Percentiles rank a stretch among this genome's conserved stretches.
Conservation (phyloP, 1,140 invertebrate species). For the Micrasema minimum region DNA sequence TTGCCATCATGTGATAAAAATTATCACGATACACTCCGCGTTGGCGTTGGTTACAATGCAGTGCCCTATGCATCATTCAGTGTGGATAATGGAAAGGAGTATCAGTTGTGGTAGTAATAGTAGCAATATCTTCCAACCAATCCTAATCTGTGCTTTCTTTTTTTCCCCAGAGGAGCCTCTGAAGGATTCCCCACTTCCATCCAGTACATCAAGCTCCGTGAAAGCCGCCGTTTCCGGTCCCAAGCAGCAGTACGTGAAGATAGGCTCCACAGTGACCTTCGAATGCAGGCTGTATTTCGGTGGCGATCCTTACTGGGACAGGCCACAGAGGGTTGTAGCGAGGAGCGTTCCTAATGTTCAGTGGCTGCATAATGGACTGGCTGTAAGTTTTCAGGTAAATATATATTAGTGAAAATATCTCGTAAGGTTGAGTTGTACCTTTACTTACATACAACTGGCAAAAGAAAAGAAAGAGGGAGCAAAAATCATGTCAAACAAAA, state of each 20-base stretch:
- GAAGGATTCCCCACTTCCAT: conserved; percentile 42
- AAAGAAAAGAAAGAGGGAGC: too few species aligned
- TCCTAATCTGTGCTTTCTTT: too few species aligned
- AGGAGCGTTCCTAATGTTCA: conserved; percentile 55
- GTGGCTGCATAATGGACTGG: conserved; percentile 57
- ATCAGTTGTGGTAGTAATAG: too few species aligned
- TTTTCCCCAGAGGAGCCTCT: conserved; percentile 46
- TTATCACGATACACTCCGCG: too few species aligned
- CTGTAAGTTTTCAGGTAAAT: conserved; percentile 57
- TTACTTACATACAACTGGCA: too few species aligned
- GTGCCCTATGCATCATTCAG: too few species aligned
- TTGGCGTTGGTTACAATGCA: too few species aligned
- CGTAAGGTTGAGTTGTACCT: too few species aligned
- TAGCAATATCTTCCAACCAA: too few species aligned
- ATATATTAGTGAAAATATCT: too few species aligned
- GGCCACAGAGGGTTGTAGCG: conserved; percentile 35
- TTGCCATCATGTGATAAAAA: too few species aligned
- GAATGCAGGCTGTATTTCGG: conserved; percentile 58
- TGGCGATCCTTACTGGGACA: conserved; percentile 20
- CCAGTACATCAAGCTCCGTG: conserved; percentile 25
- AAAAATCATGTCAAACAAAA: neutral
- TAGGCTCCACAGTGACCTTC: conserved; percentile 58
- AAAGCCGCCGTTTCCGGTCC: conserved; percentile 51
- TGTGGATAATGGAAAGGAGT: too few species aligned
- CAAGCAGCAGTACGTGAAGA: conserved; percentile 48